These are phyloP conservation scores for Chelidonichthys spinosus DNA, from an alignment of 2,797 vertebrate species.

Conservation along the genomic window DNA sequence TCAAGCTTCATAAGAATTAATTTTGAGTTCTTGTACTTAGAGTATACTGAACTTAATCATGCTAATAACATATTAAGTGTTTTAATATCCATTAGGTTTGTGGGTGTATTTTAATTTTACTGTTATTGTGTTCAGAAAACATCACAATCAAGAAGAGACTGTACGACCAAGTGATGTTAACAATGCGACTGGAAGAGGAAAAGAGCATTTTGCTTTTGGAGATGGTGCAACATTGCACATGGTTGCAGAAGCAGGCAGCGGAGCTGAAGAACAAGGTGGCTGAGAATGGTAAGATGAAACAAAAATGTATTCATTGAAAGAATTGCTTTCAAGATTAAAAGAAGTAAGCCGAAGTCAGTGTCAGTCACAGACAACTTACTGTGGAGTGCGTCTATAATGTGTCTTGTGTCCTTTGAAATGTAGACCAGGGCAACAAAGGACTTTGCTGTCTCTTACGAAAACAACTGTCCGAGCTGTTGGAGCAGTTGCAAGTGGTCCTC, in stretches of 20 bases:
- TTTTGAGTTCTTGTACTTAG: too few relatives aligned
- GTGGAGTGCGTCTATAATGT: too few relatives aligned
- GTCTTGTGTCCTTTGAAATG: too few relatives aligned
- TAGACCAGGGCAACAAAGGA: too few relatives aligned
- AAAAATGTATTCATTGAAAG: not conserved
- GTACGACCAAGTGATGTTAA: not conserved
- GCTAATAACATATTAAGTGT: not conserved
- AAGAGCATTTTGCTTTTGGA: not conserved
- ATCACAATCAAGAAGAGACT: not conserved
- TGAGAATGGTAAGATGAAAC: not conserved
- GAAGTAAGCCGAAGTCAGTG: too few relatives aligned
- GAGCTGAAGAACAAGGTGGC: not conserved
- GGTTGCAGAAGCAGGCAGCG: not conserved
- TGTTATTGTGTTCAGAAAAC: not conserved
- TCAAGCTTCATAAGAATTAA: not conserved
- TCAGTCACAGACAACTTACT: too few relatives aligned
- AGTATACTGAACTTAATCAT: too few relatives aligned
- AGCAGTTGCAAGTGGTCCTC: too few relatives aligned
- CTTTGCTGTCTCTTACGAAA: too few relatives aligned
- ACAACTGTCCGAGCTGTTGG: too few relatives aligned
- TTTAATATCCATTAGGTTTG: not conserved
- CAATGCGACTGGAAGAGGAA: not conserved
- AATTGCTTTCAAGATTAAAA: too few relatives aligned
- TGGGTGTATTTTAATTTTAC: not conserved
- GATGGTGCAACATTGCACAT: not conserved